phyloP scores from a whole-genome alignment of 2,888 invertebrate genomes.

The Leuctra nigra region DNA sequence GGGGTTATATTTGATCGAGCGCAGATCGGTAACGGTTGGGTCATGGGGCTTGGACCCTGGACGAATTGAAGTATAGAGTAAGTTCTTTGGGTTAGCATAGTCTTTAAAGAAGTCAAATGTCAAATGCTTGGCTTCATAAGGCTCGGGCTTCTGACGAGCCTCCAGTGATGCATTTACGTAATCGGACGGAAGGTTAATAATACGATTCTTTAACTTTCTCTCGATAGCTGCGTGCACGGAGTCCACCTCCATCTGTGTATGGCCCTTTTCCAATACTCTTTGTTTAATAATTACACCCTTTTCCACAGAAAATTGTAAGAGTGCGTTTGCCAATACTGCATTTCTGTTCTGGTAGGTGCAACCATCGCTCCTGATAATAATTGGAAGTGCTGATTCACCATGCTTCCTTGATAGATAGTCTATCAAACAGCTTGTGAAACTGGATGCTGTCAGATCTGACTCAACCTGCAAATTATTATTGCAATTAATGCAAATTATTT shows the following conservation, averaged over 20 bases:
- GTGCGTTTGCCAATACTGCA: conserved; percentile 32
- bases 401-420: conserved; percentile 25
- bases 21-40: conserved; percentile 28
- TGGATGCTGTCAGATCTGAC: conserved; percentile 28
- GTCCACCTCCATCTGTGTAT: conserved; percentile 38
- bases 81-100: conserved; percentile 4
- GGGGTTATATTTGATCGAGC: conserved; percentile 25
- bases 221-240: conserved; percentile 38
- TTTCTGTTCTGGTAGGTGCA: conserved; percentile 34
- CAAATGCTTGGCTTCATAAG: conserved; percentile 28
- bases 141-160: conserved; percentile 23
- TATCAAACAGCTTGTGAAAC: conserved; percentile 29
- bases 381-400: conserved; percentile 11
- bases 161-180: conserved; percentile 31
- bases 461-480: conserved; percentile 31
- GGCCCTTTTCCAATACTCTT: too few species aligned
- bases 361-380: conserved; percentile 33
- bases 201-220: conserved; percentile 34
- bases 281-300: too few species aligned
- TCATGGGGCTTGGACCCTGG: conserved; percentile 30
- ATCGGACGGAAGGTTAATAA: conserved; percentile 32
- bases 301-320: conserved; percentile 31
- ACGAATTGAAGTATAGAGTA: conserved; percentile 28
- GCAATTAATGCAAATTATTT: conserved; percentile 28
- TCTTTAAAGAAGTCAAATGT: conserved; percentile 20